Conservation (phyloP, 1,140 invertebrate species). For the Druon quercuslanigerum region DNA sequence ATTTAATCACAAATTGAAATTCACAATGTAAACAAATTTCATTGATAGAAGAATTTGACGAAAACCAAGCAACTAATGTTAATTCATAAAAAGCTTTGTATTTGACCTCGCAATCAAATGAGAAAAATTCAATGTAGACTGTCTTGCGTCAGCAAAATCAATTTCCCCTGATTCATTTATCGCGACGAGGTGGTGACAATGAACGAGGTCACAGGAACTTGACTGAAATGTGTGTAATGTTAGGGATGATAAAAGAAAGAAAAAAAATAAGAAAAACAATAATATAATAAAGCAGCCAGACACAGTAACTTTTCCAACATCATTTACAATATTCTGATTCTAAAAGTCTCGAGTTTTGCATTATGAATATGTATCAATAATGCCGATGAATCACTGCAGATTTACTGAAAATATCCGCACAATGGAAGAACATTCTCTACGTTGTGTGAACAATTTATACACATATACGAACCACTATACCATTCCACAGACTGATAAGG, state of each 20-base stretch:
- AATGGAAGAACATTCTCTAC: not conserved
- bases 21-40: no score
- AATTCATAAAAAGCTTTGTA: no score
- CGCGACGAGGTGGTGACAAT: no score
- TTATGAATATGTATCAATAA: constrained; percentile 1
- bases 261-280: not conserved
- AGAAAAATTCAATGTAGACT: no score
- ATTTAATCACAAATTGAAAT: no score
- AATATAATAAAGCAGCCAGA: not conserved
- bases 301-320: not conserved
- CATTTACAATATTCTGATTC: not conserved
- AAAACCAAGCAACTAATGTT: no score
- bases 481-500: not conserved
- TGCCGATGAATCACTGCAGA: not conserved
- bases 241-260: not conserved
- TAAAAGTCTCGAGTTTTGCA: not conserved
- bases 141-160: no score
- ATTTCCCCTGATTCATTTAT: no score
- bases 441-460: not conserved
- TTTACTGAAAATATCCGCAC: not conserved
- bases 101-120: no score
- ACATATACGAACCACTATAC: not conserved
- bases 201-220: no score
- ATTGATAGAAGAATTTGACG: no score
- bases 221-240: no score